Evolutionary conservation across 2,797 vertebrate genomes (phyloP).

Genomic region (Sebastes matsubarae): DNA sequence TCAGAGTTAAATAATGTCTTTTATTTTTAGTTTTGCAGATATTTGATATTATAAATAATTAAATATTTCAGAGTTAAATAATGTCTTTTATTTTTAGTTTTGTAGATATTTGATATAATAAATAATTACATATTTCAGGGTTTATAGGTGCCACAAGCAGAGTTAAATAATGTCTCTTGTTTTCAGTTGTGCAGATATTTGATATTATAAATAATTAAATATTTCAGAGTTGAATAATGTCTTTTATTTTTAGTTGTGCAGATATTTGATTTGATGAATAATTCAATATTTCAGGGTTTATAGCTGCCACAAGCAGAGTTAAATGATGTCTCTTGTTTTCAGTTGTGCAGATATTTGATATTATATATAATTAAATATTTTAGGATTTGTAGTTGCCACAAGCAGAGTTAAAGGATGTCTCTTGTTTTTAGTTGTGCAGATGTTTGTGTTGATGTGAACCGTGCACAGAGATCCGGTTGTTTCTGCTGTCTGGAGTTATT

Average conservation of each 20-base stretch:
- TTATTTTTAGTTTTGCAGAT: rapidly evolving
- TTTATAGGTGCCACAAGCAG: rapidly evolving
- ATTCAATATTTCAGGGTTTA: not conserved
- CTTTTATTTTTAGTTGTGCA: too few relatives aligned
- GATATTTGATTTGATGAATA: not conserved
- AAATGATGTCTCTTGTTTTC: rapidly evolving
- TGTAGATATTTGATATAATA: not conserved
- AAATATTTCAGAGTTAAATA: not conserved
- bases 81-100: rapidly evolving
- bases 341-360: not conserved
- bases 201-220: not conserved
- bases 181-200: rapidly evolving
- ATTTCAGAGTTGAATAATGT: too few relatives aligned
- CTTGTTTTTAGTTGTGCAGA: rapidly evolving
- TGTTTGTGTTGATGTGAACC: not conserved
- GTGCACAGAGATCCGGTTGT: not conserved
- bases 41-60: not conserved
- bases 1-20: rapidly evolving
- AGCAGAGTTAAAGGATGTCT: rapidly evolving
- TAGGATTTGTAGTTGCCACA: rapidly evolving
- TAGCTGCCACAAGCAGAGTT: rapidly evolving
- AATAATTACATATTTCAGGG: not conserved
- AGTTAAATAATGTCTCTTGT: rapidly evolving
- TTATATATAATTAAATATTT: not conserved
- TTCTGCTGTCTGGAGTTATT: not conserved